These are phyloP conservation scores for Leuciscus idus DNA, from an alignment of 2,113 vertebrate genomes.

Conservation along the genomic window DNA sequence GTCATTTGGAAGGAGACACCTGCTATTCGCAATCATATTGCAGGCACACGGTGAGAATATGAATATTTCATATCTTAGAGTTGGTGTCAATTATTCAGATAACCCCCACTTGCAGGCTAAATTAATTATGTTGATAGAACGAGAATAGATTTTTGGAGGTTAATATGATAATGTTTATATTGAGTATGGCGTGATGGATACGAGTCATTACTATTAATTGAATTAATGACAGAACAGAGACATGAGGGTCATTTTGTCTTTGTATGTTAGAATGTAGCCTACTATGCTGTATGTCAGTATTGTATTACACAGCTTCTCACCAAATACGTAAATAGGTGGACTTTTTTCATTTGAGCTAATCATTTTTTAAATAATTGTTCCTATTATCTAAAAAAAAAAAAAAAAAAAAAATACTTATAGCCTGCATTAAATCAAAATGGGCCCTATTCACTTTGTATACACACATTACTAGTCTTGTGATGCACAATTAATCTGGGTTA, in stretches of 20 bases:
- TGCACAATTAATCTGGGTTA: background rate
- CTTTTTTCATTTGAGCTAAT: too few relatives aligned
- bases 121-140: slow-evolving; percentile 79
- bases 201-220: slow-evolving; percentile 73
- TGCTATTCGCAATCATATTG: slow-evolving; percentile 39
- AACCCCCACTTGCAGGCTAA: slow-evolving; percentile 69
- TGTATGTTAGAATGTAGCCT: slow-evolving; percentile 28
- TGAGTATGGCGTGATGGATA: slow-evolving; percentile 73
- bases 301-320: slow-evolving; percentile 4
- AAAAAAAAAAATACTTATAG: too few relatives aligned
- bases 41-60: slow-evolving; percentile 62
- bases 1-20: slow-evolving; percentile 44
- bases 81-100: slow-evolving; percentile 75
- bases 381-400: too few relatives aligned
- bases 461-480: background rate
- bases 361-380: too few relatives aligned
- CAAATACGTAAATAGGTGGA: background rate
- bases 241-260: slow-evolving; percentile 63
- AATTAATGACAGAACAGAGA: slow-evolving; percentile 71
- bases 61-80: slow-evolving; percentile 75
- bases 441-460: too few relatives aligned
- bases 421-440: too few relatives aligned
- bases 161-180: slow-evolving; percentile 77
- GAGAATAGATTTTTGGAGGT: slow-evolving; percentile 66
- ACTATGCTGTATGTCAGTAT: slow-evolving; percentile 6